Evolutionary conservation across 2,797 vertebrate species (phyloP).

Genomic region (Pseudomugil tenellus): DNA sequence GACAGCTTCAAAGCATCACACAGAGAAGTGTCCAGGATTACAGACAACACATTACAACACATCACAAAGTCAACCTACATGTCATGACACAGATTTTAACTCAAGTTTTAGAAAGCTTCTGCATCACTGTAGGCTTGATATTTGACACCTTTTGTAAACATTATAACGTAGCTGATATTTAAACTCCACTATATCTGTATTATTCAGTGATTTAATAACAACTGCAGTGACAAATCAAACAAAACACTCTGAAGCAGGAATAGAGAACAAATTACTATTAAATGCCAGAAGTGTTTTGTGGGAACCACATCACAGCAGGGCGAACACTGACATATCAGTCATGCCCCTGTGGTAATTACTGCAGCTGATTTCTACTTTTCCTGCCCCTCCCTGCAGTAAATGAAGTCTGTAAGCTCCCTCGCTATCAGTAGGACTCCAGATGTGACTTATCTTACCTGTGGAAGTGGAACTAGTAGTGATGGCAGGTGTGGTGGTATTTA

Average conservation of each 20-base stretch:
- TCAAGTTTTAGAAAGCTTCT: too few relatives aligned
- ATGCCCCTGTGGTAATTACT: constrained; percentile 10
- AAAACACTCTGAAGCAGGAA: constrained; percentile 7
- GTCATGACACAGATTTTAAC: too few relatives aligned
- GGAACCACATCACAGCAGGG: constrained; percentile 4
- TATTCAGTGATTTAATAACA: background rate
- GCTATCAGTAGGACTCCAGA: too few relatives aligned
- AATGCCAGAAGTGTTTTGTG: background rate
- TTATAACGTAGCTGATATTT: too few relatives aligned
- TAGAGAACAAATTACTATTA: constrained; percentile 1
- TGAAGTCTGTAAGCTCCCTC: too few relatives aligned
- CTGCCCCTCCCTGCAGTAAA: too few relatives aligned
- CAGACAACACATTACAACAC: constrained; percentile 21
- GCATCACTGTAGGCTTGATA: too few relatives aligned
- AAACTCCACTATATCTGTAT: background rate
- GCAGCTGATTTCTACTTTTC: background rate
- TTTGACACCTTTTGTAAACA: too few relatives aligned
- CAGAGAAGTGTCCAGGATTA: constrained; percentile 25
- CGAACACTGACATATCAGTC: constrained; percentile 1
- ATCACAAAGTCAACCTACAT: constrained; percentile 12
- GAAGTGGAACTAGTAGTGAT: too few relatives aligned
- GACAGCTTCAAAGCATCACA: constrained; percentile 34
- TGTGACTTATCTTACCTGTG: too few relatives aligned
- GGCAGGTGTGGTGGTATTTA: too few relatives aligned
- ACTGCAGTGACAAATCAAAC: constrained; percentile 3